These are phyloP conservation scores for Tiliacea citrago DNA, from an alignment of 2,888 invertebrate genomes.

Conservation along the genomic window DNA sequence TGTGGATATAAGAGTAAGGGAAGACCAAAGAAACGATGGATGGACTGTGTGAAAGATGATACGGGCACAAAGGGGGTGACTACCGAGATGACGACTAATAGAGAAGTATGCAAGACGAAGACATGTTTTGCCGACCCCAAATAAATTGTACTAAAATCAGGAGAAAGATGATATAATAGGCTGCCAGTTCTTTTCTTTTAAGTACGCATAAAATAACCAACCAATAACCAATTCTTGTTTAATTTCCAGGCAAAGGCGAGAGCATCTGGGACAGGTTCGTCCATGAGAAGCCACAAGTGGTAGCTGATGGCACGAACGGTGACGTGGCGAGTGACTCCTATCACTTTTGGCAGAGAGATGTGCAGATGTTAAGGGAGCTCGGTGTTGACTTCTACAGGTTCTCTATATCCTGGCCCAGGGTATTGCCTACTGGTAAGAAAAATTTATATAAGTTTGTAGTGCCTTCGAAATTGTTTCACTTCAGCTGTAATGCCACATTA, in stretches of 20 bases:
- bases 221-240: background rate
- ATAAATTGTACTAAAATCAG: too few species aligned
- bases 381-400: slow-evolving; percentile 88
- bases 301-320: slow-evolving; percentile 86
- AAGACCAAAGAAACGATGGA: too few species aligned
- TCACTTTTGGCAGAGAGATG: slow-evolving; percentile 89
- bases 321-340: slow-evolving; percentile 93
- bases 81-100: too few species aligned
- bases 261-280: slow-evolving; percentile 91
- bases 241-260: slow-evolving; percentile 89
- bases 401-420: slow-evolving; percentile 90
- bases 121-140: too few species aligned
- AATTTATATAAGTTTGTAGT: background rate
- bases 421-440: slow-evolving; percentile 79
- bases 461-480: too few species aligned
- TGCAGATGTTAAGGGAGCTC: slow-evolving; percentile 82
- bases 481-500: too few species aligned
- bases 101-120: too few species aligned
- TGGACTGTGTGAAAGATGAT: too few species aligned
- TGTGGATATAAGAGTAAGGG: too few species aligned
- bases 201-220: background rate
- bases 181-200: background rate
- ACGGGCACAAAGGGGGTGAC: too few species aligned
- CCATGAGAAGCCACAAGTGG: slow-evolving; percentile 75
- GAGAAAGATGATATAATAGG: background rate